Evolutionary conservation across 2,113 vertebrate genomes (phyloP), one percentile per base, ranked within the genome.

Genomic region (Cryptomyrus ogoouensis): DNA sequence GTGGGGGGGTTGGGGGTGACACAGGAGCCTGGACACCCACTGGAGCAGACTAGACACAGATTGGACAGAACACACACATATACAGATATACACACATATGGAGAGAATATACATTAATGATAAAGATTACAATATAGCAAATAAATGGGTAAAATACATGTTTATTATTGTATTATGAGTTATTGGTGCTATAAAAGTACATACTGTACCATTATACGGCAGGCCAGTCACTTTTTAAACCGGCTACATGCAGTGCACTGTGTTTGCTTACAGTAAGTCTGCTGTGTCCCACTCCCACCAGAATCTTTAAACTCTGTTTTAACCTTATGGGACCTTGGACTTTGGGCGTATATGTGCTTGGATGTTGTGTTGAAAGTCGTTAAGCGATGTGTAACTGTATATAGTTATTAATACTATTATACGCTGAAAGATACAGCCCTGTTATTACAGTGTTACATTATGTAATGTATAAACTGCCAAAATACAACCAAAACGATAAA

Each of bases 1-100:
- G 80, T 27, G 89, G 66, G 89, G 85, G 90, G 89, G 90, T 91
- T 90, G 89, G 90, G 91, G 70, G 10, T 52, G 27, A 31, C 85
- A 44, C 42, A 44, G 9, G 44, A 24, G 47, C 46, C 21, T 86
- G 47, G 24, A 35, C 47, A 19, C 19, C 86, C 53, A 52, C 52
- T 10, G 31, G n/a, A 88, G 13, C 52, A 58, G 21, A 58, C 19
- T 9, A 58, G 56, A n/a, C 2, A 58, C 21, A 58, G 56, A 58
- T 3, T 58, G 56, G 56, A n/a, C 21, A n/a, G 0, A 58, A 58
- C 7, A 58, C 56, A 21, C 56, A 58, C 56, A 58, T 24, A 58
- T 58, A n/a, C 21, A 58, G 56, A 58, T 58, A 58, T 58, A n/a
- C 21, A 58, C 56, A 58, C 21, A n/a, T 58, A 58, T 2, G 0